These are phyloP conservation scores for Vollenhovia emeryi DNA, from an alignment of 1,140 invertebrate species.

Conservation along the genomic window DNA sequence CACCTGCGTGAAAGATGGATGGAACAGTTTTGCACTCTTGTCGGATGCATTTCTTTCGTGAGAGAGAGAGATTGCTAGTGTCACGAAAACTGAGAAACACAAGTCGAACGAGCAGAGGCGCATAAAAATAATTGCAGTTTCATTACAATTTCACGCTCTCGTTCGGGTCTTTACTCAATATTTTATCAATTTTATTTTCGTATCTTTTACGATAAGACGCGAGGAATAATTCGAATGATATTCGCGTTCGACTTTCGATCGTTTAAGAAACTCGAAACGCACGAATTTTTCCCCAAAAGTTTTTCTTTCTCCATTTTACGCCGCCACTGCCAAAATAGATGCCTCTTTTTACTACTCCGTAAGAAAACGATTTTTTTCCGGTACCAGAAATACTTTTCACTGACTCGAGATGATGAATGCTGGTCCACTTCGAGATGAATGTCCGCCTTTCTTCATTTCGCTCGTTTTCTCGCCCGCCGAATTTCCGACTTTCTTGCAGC, in stretches of 20 bases:
- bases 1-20: neutral
- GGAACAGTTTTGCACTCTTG: neutral
- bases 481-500: neutral
- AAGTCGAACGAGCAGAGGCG: neutral
- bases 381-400: neutral
- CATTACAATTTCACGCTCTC: neutral
- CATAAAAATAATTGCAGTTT: constrained; percentile 1
- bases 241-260: neutral
- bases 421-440: neutral
- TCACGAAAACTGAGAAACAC: neutral
- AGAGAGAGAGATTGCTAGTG: neutral
- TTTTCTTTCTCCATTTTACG: neutral
- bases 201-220: neutral
- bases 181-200: neutral
- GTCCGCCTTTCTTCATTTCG: no score
- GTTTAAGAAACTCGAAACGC: neutral
- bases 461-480: neutral
- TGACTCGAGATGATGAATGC: neutral
- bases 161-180: neutral
- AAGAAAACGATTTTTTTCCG: neutral
- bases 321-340: neutral
- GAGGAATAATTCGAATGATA: neutral
- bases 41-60: neutral
- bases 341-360: neutral
- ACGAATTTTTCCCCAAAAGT: neutral